Evolutionary conservation across 2,113 vertebrate genomes (phyloP).

Genomic region (Sinosuthora webbiana): DNA sequence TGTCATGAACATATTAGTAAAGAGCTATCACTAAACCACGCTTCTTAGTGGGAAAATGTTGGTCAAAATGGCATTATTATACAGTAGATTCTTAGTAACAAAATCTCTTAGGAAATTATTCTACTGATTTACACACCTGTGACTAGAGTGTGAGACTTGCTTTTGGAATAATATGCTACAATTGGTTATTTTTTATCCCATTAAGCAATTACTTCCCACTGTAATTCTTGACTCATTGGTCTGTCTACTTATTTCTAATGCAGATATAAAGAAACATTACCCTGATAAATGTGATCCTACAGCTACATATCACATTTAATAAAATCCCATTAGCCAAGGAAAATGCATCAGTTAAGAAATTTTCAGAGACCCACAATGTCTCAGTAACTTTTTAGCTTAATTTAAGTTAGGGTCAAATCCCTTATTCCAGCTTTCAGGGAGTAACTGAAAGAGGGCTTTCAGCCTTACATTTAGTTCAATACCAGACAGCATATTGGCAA

Average conservation of each 20-base stretch:
- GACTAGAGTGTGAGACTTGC: not conserved
- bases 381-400: not conserved
- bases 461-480: not conserved
- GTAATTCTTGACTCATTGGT: not conserved
- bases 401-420: not conserved
- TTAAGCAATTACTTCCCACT: not conserved
- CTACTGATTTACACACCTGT: not conserved
- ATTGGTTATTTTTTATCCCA: not conserved
- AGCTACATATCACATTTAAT: slow-evolving; percentile 23
- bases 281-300: slow-evolving; percentile 6
- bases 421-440: not conserved
- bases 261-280: slow-evolving; percentile 24
- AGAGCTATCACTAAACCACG: not conserved
- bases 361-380: not conserved
- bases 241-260: slow-evolving; percentile 3
- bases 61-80: not conserved
- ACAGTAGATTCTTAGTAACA: not conserved
- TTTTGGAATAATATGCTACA: not conserved
- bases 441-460: no score
- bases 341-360: slow-evolving; percentile 27
- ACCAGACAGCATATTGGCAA: not conserved
- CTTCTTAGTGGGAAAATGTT: not conserved
- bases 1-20: not conserved
- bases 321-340: slow-evolving; percentile 37
- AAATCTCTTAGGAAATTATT: not conserved